These are phyloP conservation scores for Phrynosoma blainvillii DNA, from an alignment of 2,113 vertebrate species.

Conservation along the genomic window DNA sequence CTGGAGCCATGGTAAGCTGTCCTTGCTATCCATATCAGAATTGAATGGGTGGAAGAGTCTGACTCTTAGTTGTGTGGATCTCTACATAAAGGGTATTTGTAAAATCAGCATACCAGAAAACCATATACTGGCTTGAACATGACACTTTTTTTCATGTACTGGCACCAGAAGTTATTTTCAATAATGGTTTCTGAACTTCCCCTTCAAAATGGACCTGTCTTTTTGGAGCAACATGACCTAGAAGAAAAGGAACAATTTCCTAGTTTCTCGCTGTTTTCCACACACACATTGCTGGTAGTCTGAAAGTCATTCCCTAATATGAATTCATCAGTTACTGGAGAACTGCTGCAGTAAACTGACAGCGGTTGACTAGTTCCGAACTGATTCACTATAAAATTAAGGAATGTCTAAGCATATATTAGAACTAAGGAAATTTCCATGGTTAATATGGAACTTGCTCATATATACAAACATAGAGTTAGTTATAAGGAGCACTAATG, in stretches of 20 bases:
- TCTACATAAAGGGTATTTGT: neutral
- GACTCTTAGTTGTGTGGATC: neutral
- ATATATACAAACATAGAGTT: neutral
- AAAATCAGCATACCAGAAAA: neutral
- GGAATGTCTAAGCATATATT: neutral
- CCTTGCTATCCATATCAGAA: neutral
- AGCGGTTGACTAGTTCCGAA: neutral
- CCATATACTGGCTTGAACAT: neutral
- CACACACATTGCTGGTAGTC: neutral
- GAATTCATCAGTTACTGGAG: neutral
- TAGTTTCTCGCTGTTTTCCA: too few species aligned
- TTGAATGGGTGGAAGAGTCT: neutral
- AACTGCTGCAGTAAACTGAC: neutral
- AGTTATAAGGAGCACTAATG: neutral
- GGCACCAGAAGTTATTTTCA: neutral
- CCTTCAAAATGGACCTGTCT: neutral
- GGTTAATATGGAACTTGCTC: neutral
- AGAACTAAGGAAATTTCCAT: neutral
- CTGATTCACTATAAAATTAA: neutral
- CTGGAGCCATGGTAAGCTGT: neutral
- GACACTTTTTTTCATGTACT: neutral
- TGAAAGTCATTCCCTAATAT: neutral
- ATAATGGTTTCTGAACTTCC: neutral
- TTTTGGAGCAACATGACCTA: neutral
- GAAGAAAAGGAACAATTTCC: neutral